phyloP scores from a whole-genome alignment of 1,140 invertebrate genomes.

The Lordiphosa stackelbergi region DNA sequence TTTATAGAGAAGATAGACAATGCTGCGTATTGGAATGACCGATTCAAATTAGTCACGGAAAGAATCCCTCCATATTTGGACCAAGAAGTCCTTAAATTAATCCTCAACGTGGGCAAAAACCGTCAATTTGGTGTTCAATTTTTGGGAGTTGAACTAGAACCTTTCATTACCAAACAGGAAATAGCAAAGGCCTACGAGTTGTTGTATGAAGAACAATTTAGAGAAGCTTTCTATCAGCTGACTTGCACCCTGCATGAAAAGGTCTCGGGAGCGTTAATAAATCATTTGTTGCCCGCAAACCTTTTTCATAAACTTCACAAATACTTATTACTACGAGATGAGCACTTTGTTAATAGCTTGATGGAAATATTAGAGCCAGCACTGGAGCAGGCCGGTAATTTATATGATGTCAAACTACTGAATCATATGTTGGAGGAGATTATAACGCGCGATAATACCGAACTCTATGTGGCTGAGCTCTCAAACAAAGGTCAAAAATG shows the following conservation, averaged over 20 bases:
- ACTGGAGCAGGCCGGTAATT: conserved; percentile 16
- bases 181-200: background rate
- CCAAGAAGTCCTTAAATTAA: background rate
- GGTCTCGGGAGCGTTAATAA: conserved; percentile 3
- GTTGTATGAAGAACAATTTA: conserved; percentile 4
- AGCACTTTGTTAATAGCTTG: conserved; percentile 22
- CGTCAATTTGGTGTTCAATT: conserved; percentile 2
- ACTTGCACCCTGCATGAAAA: conserved; percentile 6
- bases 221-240: conserved; percentile 13
- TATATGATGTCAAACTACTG: conserved; percentile 9
- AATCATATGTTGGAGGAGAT: conserved; percentile 19
- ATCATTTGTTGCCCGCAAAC: background rate
- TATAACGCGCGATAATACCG: background rate
- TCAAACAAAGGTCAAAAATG: background rate
- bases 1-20: conserved; percentile 1
- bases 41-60: conserved; percentile 10
- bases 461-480: conserved; percentile 20
- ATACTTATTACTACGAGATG: conserved; percentile 39
- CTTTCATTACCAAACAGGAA: background rate
- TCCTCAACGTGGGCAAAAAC: conserved; percentile 26
- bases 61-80: conserved; percentile 11
- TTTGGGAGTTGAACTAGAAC: conserved; percentile 1
- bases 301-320: conserved; percentile 31
- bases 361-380: conserved; percentile 25
- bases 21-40: conserved; percentile 16